phyloP scores from a whole-genome alignment of 2,113 vertebrate species.

The Tichodroma muraria region DNA sequence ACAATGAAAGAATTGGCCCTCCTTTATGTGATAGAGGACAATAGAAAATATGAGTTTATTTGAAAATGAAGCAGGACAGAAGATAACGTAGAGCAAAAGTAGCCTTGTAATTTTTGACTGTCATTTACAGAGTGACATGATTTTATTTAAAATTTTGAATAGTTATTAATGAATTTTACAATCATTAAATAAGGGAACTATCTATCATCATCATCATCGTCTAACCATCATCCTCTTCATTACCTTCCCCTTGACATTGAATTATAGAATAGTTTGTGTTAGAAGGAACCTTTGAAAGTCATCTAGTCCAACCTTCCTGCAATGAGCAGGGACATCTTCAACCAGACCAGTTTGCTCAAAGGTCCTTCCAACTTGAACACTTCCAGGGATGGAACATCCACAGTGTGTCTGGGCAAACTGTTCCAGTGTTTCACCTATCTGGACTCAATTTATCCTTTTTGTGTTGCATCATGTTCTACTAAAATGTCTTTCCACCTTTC shows the following conservation, averaged over 20 bases:
- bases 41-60: neutral
- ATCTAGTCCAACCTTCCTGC: neutral
- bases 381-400: neutral
- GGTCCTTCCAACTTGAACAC: neutral
- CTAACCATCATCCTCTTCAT: neutral
- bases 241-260: neutral
- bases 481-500: neutral
- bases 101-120: neutral
- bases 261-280: neutral
- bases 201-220: neutral
- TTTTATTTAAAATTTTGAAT: neutral
- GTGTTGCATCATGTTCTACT: neutral
- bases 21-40: neutral
- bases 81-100: neutral
- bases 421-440: neutral
- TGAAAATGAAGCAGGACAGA: neutral
- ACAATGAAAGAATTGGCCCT: accelerated
- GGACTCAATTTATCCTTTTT: neutral
- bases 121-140: neutral
- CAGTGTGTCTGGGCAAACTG: neutral
- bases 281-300: neutral
- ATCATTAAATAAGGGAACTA: neutral
- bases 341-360: neutral
- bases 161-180: neutral
- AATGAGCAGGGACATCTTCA: neutral